A percentile compares a stretch with the other conserved stretches of the same genome.
These are phyloP conservation scores for Spodoptera picta DNA, from an alignment of 2,888 invertebrate genomes.

Conservation along the genomic window DNA sequence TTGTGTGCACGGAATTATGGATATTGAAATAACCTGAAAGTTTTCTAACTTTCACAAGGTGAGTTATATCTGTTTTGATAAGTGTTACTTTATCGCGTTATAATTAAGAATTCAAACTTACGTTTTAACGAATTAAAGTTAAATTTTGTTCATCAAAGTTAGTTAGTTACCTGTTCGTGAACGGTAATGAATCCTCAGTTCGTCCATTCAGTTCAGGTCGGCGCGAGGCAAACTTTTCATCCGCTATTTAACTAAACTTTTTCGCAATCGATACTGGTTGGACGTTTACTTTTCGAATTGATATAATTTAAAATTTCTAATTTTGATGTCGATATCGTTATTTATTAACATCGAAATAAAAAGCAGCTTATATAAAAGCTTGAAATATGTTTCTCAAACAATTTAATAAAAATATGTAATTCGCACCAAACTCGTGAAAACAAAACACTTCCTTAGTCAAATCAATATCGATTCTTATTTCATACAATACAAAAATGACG, in stretches of 20 bases:
- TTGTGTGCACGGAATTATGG: constrained; percentile 68
- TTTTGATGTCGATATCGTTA: constrained; percentile 8
- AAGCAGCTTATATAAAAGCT: too few relatives aligned
- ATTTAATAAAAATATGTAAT: not conserved
- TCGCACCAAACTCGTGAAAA: constrained; percentile 12
- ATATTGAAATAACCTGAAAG: constrained; percentile 71
- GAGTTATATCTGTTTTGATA: constrained; percentile 57
- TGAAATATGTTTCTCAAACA: too few relatives aligned
- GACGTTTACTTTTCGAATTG: constrained; percentile 58
- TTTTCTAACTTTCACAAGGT: constrained; percentile 66
- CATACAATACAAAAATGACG: constrained; percentile 27
- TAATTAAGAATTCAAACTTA: constrained; percentile 26
- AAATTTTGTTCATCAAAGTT: constrained; percentile 49
- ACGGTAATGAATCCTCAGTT: constrained; percentile 60
- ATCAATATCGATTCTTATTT: not conserved
- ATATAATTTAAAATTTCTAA: constrained; percentile 33
- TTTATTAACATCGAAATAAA: too few relatives aligned
- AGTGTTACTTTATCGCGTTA: constrained; percentile 22
- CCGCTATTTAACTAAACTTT: constrained; percentile 63
- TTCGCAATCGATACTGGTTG: constrained; percentile 60
- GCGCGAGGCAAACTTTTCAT: constrained; percentile 64
- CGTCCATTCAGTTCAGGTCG: constrained; percentile 55
- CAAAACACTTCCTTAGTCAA: constrained; percentile 8
- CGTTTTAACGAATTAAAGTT: constrained; percentile 36
- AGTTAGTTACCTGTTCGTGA: constrained; percentile 57